Conservation (phyloP, 2,888 invertebrate genomes). For the Troides oblongomaculatus region DNA sequence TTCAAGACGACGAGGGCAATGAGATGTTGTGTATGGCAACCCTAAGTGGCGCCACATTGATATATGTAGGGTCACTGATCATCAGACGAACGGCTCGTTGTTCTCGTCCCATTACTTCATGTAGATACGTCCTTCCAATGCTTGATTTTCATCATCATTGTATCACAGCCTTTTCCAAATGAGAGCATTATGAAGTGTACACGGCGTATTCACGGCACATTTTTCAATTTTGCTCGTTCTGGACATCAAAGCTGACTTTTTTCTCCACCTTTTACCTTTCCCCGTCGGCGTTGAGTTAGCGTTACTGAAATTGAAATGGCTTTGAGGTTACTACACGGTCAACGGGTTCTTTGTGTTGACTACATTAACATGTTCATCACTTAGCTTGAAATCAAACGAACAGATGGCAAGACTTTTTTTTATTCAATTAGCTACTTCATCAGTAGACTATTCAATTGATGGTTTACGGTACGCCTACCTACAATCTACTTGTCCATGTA, state of each 20-base stretch:
- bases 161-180: background rate
- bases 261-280: slow-evolving; percentile 21
- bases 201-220: slow-evolving; percentile 8
- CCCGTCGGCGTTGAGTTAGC: slow-evolving; percentile 1
- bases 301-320: slow-evolving; percentile 19
- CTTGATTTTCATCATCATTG: background rate
- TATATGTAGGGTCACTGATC: too few species aligned
- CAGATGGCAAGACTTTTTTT: background rate
- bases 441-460: too few species aligned
- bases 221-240: slow-evolving; percentile 13
- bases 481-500: too few species aligned
- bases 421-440: background rate
- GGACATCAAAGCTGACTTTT: slow-evolving; percentile 18
- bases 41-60: too few species aligned
- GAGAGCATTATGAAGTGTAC: background rate
- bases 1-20: too few species aligned
- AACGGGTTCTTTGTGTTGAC: slow-evolving; percentile 8
- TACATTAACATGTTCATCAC: slow-evolving; percentile 12
- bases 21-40: too few species aligned
- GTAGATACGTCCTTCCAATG: too few species aligned
- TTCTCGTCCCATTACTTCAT: too few species aligned
- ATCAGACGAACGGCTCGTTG: too few species aligned
- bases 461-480: too few species aligned
- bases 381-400: background rate
- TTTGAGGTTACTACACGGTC: slow-evolving; percentile 12